Percentiles rank a stretch among this genome's conserved stretches.
These are phyloP conservation scores for Crambe crambe DNA, from an alignment of 37 sponge, comb jelly and placozoan genomes.

Conservation along the genomic window DNA sequence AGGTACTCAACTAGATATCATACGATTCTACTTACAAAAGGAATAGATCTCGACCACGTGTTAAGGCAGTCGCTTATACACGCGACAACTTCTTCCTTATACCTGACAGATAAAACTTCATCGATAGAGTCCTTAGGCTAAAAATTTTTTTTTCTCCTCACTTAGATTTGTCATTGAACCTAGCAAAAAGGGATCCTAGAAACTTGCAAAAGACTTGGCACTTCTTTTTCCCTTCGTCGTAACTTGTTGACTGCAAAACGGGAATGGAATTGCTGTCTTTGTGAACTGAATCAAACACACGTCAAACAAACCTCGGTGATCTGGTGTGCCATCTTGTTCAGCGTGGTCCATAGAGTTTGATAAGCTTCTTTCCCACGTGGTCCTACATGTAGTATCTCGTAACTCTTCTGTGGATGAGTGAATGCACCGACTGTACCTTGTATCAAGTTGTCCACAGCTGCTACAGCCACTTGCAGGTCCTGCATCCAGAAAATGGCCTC, in stretches of 20 bases:
- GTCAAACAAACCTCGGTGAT: neutral
- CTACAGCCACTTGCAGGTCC: neutral
- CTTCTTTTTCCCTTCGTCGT: neutral
- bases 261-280: no score
- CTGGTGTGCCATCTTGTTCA: neutral
- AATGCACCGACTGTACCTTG: neutral
- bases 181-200: neutral
- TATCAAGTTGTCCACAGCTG: neutral
- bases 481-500: neutral
- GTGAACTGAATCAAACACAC: no score
- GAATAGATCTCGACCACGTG: neutral
- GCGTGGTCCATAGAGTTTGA: neutral
- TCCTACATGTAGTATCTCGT: no score
- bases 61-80: neutral
- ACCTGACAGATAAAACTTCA: neutral
- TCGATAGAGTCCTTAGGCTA: no score
- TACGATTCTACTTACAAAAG: neutral
- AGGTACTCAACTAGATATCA: no score
- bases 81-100: neutral
- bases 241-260: no score
- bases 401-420: no score
- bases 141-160: no score
- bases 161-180: no score
- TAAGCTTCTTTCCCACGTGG: neutral
- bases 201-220: neutral